A percentile compares a stretch with the other conserved stretches of the same genome.
phyloP scores from a whole-genome alignment of 1,140 invertebrate species.

The Neodiprion pinetum region DNA sequence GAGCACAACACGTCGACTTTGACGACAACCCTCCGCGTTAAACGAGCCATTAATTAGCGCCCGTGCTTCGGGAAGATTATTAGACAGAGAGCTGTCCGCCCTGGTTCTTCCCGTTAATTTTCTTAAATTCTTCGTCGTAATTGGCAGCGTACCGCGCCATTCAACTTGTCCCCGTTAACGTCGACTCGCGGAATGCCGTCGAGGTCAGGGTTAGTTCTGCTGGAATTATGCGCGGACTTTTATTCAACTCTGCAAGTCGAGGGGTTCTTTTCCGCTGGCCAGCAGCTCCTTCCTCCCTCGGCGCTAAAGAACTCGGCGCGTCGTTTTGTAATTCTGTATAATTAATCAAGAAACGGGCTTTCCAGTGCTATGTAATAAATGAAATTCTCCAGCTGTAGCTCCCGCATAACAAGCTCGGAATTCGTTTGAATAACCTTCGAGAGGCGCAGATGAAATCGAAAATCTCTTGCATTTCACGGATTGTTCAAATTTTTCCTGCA shows the following conservation, averaged over 20 bases:
- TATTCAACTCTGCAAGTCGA: too few species aligned
- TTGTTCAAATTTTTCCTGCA: not conserved
- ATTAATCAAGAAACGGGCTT: not conserved
- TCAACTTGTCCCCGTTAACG: not conserved
- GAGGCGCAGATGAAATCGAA: not conserved
- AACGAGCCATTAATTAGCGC: slow-evolving; percentile 41
- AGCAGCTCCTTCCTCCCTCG: not conserved
- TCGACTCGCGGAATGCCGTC: not conserved
- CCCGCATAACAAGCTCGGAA: not conserved
- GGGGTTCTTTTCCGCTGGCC: too few species aligned
- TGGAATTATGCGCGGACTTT: too few species aligned
- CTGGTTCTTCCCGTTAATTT: not conserved
- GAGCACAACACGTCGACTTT: too few species aligned
- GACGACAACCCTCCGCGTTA: too few species aligned
- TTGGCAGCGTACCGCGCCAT: not conserved
- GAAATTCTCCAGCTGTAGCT: too few species aligned
- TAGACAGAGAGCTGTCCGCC: not conserved
- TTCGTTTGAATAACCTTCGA: not conserved
- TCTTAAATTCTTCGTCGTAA: slow-evolving; percentile 6
- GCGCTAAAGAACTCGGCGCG: slow-evolving; percentile 1
- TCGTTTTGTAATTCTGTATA: not conserved
- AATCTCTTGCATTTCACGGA: not conserved
- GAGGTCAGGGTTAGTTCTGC: not conserved
- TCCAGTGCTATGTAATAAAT: not conserved
- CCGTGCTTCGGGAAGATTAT: slow-evolving; percentile 25